Base-by-base conservation (phyloP, 2,888 invertebrate species). In the Aricia artaxerxes region DNA sequence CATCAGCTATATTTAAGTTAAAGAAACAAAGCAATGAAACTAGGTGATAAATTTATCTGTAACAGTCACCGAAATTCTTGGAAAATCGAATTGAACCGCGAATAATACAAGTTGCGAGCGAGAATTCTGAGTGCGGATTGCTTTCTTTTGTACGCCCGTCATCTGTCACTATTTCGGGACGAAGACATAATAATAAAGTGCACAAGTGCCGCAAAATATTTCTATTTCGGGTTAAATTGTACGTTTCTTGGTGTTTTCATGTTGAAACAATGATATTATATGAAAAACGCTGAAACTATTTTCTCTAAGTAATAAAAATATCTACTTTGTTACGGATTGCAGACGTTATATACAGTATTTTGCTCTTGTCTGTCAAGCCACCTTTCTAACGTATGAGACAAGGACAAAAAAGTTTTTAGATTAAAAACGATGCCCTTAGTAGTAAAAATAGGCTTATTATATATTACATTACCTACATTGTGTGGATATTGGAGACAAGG, bases 21-120 rank as follows among this genome's bases (percentile, higher is more conserved):
- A 53, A 9, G 4, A 4, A 35, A 35, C 69, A 11, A 35, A 31
- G 4, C 2, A 69, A 9, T 38, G 35, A 38, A 69, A 35, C 11
- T 69, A 87, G 84, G 89, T 88, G 88, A 90, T 92, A 92, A 91
- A 92, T 90, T 91, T 91, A 91, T 91, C 90, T 88, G 89, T 88
- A 87, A 89, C 87, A 87, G 87, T 88, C 88, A 88, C 90, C 92
- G 87, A 91, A 91, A 91, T 91, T 91, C 90, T 88, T 85, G 89
- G 91, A 89, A 91, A 89, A 90, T 91, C 89, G 91, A 90, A 91
- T 92, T 92, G 91, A 90, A 91, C 87, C 86, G 87, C 87, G 91
- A 87, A 89, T 91, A 91, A 91, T 92, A 89, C 88, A 88, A 90
- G 91, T 91, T 92, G 89, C 88, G 86, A 90, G 90, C 85, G 11